Evolutionary conservation across 2,113 vertebrate genomes (phyloP), one percentile per base, ranked within the genome.

Genomic region (Chauna torquata): DNA sequence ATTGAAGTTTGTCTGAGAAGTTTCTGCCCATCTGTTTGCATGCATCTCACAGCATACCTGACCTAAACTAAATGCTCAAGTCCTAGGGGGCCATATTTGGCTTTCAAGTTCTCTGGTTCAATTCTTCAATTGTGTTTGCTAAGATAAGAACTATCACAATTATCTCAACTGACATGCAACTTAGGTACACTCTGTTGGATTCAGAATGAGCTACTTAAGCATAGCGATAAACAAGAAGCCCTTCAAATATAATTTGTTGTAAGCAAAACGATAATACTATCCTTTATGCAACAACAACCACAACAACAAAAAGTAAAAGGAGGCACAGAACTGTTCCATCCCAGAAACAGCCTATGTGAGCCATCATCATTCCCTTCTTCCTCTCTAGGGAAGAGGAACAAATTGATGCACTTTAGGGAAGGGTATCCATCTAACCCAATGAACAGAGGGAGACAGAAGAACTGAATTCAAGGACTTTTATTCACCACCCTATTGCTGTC

Each of bases 341-440:
- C 68, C 40, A 77, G 62, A 38, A 92, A 52, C 17, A 86, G 11
- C 17, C 17, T 59, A 54, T 59, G 7, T 55, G 8, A 86, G 11
- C 3, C 2, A n/a, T 34, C 4, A 0, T n/a, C 0, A 38, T 47
- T 82, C 28, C 2, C 2, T 82, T 79, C 82, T 24, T 61, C 40
- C 24, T 19, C 11, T 6, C 3, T 55, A 70, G 22, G 12, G 9
- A 91, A 75, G 7, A 66, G 6, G 24, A 87, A 66, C 13, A 50
- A 11, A 61, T 65, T 71, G 38, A 70, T 36, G 55, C 14, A n/a
- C 49, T 86, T 88, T 72, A 88, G 12, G 6, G 20, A 11, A 61
- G 7, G 11, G 2, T 49, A 55, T 1, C 4, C 10, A 12, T 55
- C 68, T 28, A 24, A 50, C 32, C 3, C 15, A 79, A 42, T 40